Evolutionary conservation across 2,113 vertebrate genomes (phyloP), one percentile per base, ranked within the genome.

Genomic region (Gasterosteus aculeatus): DNA sequence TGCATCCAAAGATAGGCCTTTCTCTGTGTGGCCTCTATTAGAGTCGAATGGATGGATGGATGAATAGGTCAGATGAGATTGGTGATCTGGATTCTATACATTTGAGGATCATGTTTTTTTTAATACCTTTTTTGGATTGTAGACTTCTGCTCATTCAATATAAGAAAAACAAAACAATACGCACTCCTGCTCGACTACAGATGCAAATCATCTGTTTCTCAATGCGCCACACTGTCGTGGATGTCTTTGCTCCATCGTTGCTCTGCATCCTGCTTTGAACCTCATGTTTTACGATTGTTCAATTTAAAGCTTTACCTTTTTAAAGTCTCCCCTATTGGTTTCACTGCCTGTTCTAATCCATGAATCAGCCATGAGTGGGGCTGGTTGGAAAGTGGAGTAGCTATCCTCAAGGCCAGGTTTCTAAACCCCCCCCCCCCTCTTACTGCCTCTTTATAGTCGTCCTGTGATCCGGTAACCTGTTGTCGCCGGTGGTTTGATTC

Each of bases 391-490:
- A 77, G 60, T 78, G 49, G 69, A 66, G 69, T 51, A 66, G 70
- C 70, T 46, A 51, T 73, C 68, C 29, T 29, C 71, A 46, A 69
- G 69, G 56, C 58, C 66, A 12, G 57, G 22, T 86, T 85, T 80
- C 60, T 77, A 78, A 82, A 85, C 64, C 75, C 74, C 68, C 75
- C 76, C 70, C 1, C 15, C 16, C 53, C 89, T 87, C 89, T 88
- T 81, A 85, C 78, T 71, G 54, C 70, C 72, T 70, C 66, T 89
- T 91, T 84, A 83, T 88, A 69, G 47, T 83, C 61, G 41, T 77
- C 74, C 68, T 62, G 63, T 75, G 84, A 77, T 88, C 67, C 81
- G 72, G 60, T 87, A 93, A 93, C 91, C 91, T 92, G 90, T 92
- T 93, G 90, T 87, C 86, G 71, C 69, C 72, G 44, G 81, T 74